These are phyloP conservation scores for Ectobius pallidus DNA, from an alignment of 2,888 invertebrate species.

Conservation along the genomic window DNA sequence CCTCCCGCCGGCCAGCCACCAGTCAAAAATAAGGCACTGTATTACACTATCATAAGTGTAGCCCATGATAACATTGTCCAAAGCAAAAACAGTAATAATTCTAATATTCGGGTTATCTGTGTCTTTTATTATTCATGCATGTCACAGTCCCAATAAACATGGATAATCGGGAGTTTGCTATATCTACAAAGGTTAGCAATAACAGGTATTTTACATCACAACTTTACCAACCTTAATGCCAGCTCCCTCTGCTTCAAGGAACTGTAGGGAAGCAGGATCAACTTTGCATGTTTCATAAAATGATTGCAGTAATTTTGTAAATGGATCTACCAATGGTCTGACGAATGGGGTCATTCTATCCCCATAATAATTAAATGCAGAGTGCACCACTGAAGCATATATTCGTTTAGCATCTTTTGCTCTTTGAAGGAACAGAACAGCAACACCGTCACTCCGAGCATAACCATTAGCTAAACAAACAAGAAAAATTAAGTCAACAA, in stretches of 20 bases:
- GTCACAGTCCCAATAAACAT: too few relatives aligned
- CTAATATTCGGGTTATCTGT: too few relatives aligned
- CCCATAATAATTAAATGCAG: conserved; percentile 58
- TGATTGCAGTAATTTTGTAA: conserved; percentile 53
- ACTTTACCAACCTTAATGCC: conserved; percentile 57
- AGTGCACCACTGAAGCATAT: conserved; percentile 75
- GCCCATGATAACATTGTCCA: too few relatives aligned
- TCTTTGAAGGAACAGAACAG: conserved; percentile 55
- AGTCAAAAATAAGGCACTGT: too few relatives aligned
- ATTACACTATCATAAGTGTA: too few relatives aligned
- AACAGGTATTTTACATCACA: too few relatives aligned
- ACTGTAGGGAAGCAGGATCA: conserved; percentile 72
- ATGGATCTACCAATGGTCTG: conserved; percentile 38
- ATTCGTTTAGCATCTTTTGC: conserved; percentile 65
- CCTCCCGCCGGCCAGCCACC: too few relatives aligned
- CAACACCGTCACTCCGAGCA: conserved; percentile 57
- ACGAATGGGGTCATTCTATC: conserved; percentile 44
- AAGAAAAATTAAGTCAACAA: neutral
- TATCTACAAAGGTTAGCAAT: too few relatives aligned
- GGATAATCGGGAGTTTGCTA: too few relatives aligned
- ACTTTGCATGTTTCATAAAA: conserved; percentile 67
- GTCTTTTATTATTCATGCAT: too few relatives aligned
- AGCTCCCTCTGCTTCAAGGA: conserved; percentile 83
- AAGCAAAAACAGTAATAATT: too few relatives aligned
- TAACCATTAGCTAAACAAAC: conserved; percentile 54